These are phyloP conservation scores for Camponotus fellah DNA, from an alignment of 2,888 invertebrate genomes.

Conservation along the genomic window DNA sequence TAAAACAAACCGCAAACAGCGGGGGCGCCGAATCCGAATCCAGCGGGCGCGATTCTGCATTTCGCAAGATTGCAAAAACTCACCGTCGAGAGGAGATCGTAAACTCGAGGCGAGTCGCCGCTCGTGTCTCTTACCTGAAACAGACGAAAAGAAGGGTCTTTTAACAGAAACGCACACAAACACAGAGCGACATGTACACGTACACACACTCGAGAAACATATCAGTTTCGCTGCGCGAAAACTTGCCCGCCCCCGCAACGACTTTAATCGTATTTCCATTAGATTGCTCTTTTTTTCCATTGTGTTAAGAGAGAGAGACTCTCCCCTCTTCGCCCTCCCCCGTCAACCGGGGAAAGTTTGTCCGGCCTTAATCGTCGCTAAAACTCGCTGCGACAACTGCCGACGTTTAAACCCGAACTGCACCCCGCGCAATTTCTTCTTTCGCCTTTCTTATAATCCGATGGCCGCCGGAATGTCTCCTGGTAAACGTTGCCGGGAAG, in stretches of 20 bases:
- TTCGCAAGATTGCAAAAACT: conserved; percentile 51
- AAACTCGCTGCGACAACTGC: conserved; percentile 73
- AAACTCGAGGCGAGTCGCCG: conserved; percentile 46
- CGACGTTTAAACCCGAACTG: conserved; percentile 71
- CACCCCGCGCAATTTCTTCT: conserved; percentile 73
- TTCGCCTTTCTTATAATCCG: conserved; percentile 54
- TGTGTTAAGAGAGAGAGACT: not conserved
- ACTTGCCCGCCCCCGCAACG: conserved; percentile 59
- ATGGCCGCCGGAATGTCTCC: conserved; percentile 66
- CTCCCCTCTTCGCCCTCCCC: conserved; percentile 3
- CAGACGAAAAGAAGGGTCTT: conserved; percentile 62
- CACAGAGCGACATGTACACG: conserved; percentile 4
- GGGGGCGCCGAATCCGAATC: not conserved
- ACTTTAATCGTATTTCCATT: conserved; percentile 74
- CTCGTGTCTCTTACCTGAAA: conserved; percentile 77
- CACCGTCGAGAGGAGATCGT: conserved; percentile 45
- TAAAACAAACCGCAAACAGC: conserved; percentile 16
- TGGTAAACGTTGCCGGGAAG: conserved; percentile 27
- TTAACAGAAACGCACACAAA: conserved; percentile 56
- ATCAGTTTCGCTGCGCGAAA: conserved; percentile 66
- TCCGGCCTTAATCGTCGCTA: conserved; percentile 71
- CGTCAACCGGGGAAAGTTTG: conserved; percentile 62
- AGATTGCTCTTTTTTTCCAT: conserved; percentile 70
- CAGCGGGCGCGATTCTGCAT: not conserved
- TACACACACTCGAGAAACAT: conserved; percentile 23